Evolutionary conservation across 30 jellyfish, hydroid and myxozoan species (phyloP).

Genomic region (Cassiopea andromeda): DNA sequence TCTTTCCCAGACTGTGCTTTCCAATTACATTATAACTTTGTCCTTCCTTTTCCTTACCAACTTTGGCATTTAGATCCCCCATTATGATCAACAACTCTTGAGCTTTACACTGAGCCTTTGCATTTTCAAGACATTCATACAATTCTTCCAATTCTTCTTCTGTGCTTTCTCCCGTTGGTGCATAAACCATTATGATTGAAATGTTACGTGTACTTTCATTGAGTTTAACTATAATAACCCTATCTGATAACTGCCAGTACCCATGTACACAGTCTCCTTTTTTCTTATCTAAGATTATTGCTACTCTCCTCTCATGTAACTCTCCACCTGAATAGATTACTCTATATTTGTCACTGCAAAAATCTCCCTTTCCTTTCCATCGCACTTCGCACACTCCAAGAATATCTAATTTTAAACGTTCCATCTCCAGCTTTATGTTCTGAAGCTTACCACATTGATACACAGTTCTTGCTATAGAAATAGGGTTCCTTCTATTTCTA

Average conservation of each 20-base stretch:
- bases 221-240: constrained; percentile 2
- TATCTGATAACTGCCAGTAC: constrained; percentile 20
- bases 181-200: constrained; percentile 36
- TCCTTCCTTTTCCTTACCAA: constrained; percentile 42
- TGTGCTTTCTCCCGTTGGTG: constrained; percentile 47
- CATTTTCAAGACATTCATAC: constrained; percentile 31
- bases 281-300: neutral
- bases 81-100: constrained; percentile 44
- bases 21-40: neutral
- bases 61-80: constrained; percentile 66
- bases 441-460: constrained; percentile 44
- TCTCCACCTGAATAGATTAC: constrained; percentile 46
- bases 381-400: constrained; percentile 58
- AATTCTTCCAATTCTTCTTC: constrained; percentile 45
- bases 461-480: neutral
- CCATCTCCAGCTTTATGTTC: constrained; percentile 36
- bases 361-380: constrained; percentile 15
- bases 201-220: constrained; percentile 3
- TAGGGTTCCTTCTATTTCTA: too few species aligned
- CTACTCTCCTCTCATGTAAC: constrained; percentile 23
- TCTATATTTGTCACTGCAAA: constrained; percentile 9
- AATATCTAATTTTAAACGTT: neutral
- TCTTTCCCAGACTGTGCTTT: constrained; percentile 23
- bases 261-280: neutral
- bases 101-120: constrained; percentile 47